Conservation (phyloP, 2,888 invertebrate genomes). For the Parapristionchus giblindavisi region DNA sequence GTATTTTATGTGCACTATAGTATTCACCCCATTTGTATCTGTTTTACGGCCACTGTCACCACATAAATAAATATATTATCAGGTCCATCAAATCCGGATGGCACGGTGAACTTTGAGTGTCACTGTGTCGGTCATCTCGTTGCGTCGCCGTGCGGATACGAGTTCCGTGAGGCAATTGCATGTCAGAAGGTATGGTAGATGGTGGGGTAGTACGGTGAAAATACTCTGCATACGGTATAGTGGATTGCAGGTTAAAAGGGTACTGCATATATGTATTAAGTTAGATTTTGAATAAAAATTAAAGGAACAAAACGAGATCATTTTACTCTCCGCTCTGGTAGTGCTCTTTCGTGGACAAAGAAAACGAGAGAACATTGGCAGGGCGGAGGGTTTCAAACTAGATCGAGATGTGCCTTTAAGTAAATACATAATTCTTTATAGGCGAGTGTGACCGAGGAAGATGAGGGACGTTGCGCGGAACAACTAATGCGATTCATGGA, state of each 20-base stretch:
- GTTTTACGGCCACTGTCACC: neutral
- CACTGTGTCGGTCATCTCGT: slow-evolving; percentile 68
- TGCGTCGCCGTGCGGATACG: slow-evolving; percentile 66
- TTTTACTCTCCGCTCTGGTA: too few relatives aligned
- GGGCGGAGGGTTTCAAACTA: too few relatives aligned
- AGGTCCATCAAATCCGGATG: slow-evolving; percentile 67
- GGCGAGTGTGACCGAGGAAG: slow-evolving; percentile 37
- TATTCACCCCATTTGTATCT: too few relatives aligned
- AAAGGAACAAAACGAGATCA: neutral
- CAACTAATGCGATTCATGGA: slow-evolving; percentile 66
- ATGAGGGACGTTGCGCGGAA: slow-evolving; percentile 63
- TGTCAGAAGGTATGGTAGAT: slow-evolving; percentile 57
- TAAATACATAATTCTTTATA: neutral
- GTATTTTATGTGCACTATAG: too few relatives aligned
- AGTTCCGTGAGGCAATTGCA: slow-evolving; percentile 63
- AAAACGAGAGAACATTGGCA: too few relatives aligned
- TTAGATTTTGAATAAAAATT: too few relatives aligned
- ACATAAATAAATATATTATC: slow-evolving; percentile 13
- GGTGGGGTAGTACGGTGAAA: neutral
- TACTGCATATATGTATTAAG: too few relatives aligned
- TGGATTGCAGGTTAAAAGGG: too few relatives aligned
- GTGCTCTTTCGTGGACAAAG: too few relatives aligned
- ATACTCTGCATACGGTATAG: neutral
- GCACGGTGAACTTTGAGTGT: slow-evolving; percentile 67
- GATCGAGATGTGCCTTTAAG: too few relatives aligned